Conservation (phyloP, 2,888 invertebrate species). For the Sclerodermus sp. region DNA sequence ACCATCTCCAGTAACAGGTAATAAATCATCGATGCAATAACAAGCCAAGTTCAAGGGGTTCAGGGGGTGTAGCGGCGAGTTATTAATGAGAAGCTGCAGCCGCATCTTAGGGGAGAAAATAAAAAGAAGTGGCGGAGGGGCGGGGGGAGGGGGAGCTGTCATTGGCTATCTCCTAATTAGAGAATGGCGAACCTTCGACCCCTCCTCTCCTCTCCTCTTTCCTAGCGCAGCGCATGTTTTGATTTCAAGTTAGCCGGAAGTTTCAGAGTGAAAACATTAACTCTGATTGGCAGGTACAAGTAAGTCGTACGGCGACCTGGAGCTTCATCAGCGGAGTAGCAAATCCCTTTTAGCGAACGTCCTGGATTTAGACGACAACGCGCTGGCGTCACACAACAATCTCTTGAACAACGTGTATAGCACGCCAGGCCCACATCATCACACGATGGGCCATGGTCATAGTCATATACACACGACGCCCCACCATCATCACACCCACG, state of each 20-base stretch:
- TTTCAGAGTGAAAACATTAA: background rate
- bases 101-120: too few species aligned
- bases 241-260: background rate
- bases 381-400: constrained; percentile 54
- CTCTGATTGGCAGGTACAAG: constrained; percentile 62
- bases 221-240: too few species aligned
- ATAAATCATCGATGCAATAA: constrained; percentile 58
- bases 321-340: constrained; percentile 88
- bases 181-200: too few species aligned
- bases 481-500: constrained; percentile 55
- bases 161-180: too few species aligned
- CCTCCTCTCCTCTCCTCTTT: too few species aligned
- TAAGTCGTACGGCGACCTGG: constrained; percentile 77
- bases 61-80: too few species aligned
- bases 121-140: too few species aligned
- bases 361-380: constrained; percentile 94
- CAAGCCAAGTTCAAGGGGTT: constrained; percentile 2
- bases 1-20: constrained; percentile 55
- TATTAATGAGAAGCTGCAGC: too few species aligned
- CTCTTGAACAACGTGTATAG: constrained; percentile 55
- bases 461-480: constrained; percentile 55
- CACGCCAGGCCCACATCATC: constrained; percentile 55
- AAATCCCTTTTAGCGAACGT: constrained; percentile 95
- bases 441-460: constrained; percentile 50
- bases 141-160: too few species aligned